phyloP scores from a whole-genome alignment of 2,888 invertebrate species.

The Machimus atricapillus region DNA sequence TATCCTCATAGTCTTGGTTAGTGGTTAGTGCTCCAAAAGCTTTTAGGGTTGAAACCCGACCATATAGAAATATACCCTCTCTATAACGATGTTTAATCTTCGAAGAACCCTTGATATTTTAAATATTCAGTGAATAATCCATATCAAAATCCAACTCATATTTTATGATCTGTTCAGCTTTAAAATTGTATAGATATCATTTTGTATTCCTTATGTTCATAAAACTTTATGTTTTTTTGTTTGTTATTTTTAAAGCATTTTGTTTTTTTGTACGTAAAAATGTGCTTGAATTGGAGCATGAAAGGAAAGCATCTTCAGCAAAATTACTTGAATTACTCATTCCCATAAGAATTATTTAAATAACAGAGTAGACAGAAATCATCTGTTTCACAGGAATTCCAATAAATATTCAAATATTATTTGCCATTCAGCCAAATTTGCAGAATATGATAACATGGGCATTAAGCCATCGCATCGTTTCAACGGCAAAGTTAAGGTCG shows the following conservation, averaged over 20 bases:
- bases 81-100: neutral
- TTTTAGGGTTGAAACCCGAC: neutral
- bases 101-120: neutral
- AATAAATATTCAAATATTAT: neutral
- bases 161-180: neutral
- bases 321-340: neutral
- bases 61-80: no score
- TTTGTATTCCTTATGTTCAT: neutral
- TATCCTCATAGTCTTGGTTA: neutral
- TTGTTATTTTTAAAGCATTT: neutral
- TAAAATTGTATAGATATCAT: neutral
- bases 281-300: neutral
- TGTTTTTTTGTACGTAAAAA: neutral
- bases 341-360: neutral
- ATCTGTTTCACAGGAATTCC: neutral
- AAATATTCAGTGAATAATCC: neutral
- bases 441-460: neutral
- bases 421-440: neutral
- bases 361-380: no score
- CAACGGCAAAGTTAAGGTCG: neutral
- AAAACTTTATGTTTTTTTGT: neutral
- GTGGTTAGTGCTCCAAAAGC: neutral
- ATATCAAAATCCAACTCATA: neutral
- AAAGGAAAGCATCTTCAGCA: neutral
- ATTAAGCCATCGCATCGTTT: neutral